These are phyloP conservation scores for Anas georgica DNA, from an alignment of 2,797 vertebrate genomes.

Conservation along the genomic window DNA sequence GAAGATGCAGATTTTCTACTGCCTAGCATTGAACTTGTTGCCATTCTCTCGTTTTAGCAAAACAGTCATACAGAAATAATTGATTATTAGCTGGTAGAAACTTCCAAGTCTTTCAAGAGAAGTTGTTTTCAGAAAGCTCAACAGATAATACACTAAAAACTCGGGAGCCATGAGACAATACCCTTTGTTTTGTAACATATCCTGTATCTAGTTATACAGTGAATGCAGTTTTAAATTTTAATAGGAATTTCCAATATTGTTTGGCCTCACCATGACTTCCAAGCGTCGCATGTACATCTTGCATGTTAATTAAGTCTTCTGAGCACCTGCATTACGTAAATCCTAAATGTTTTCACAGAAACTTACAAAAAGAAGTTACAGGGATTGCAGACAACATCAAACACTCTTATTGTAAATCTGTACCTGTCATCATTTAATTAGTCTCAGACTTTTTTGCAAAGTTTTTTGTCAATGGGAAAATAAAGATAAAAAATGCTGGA, in stretches of 20 bases:
- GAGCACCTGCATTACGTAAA: neutral
- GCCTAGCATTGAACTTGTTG: neutral
- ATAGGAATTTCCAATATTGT: neutral
- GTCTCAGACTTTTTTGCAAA: neutral
- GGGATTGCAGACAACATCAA: neutral
- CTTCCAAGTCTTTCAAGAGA: neutral
- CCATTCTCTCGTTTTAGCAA: neutral
- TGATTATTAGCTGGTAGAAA: neutral
- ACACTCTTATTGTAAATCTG: neutral
- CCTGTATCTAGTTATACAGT: neutral
- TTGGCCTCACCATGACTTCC: neutral
- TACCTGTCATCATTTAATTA: neutral
- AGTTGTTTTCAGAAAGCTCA: neutral
- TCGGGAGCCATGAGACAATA: neutral
- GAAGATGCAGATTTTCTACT: neutral
- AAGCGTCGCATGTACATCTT: neutral
- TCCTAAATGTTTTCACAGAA: neutral
- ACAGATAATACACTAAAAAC: neutral
- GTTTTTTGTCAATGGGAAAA: neutral
- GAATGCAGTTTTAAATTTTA: neutral
- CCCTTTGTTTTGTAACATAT: neutral
- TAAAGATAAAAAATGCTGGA: neutral
- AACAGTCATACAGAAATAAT: neutral
- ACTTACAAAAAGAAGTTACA: neutral
- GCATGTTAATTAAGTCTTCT: neutral